Conservation (phyloP, 2,797 vertebrate species). For the Anabacerthia variegaticeps region DNA sequence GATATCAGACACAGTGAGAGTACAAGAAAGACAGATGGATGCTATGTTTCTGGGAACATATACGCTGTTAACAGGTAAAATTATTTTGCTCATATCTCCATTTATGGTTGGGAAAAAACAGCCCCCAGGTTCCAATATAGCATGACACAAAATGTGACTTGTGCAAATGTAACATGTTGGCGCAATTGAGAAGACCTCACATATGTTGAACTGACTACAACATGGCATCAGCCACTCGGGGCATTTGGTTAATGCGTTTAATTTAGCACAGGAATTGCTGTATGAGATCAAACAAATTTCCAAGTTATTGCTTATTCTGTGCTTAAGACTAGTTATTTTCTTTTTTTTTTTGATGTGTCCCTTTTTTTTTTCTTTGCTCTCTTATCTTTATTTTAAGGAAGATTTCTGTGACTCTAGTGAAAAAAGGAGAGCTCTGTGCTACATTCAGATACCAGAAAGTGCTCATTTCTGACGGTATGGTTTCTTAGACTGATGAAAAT, state of each 20-base stretch:
- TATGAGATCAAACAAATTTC: slow-evolving; percentile 34
- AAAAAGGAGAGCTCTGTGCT: neutral
- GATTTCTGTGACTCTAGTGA: neutral
- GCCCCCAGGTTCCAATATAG: neutral
- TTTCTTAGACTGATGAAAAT: neutral
- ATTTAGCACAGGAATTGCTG: slow-evolving; percentile 42
- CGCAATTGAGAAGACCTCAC: slow-evolving; percentile 39
- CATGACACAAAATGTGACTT: neutral
- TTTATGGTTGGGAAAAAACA: neutral
- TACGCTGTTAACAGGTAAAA: neutral
- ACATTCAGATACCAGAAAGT: neutral
- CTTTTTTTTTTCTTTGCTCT: neutral
- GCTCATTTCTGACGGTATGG: neutral
- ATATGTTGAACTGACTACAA: slow-evolving; percentile 46
- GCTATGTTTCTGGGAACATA: neutral
- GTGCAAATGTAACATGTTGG: neutral
- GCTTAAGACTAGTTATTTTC: neutral
- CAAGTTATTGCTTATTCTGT: neutral
- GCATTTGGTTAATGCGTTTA: slow-evolving; percentile 37
- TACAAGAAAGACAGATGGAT: slow-evolving; percentile 6
- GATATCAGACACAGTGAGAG: neutral
- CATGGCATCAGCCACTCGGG: neutral
- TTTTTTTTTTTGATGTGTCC: neutral
- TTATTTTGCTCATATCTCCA: neutral
- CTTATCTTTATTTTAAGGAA: neutral